Base-by-base conservation (phyloP, 1,140 invertebrate species). In the Penaeus japonicus region DNA sequence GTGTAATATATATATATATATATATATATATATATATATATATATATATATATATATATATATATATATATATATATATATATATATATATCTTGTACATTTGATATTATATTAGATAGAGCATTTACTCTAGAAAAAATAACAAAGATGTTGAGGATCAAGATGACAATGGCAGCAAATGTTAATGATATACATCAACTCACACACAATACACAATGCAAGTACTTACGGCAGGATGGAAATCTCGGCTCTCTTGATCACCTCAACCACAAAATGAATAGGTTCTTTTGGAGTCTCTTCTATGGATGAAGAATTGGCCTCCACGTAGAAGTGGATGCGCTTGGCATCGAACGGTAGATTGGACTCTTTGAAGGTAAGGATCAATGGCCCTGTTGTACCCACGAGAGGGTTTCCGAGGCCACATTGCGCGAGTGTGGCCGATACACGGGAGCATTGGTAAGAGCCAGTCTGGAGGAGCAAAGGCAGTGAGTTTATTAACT, bases 381-480 rank as follows among this genome's bases (percentile, higher is more conserved):
- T 88, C 57, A 92, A 88, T 18, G 89, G 73, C 24, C 84, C 86
- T 2, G 88, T 94, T 92, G 77, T 95, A 94, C 90, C 94, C 82
- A 95, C 95, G 91, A 98, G 96, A 0, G 98, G 98, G 93, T 99
- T 99, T 35, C 97, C 97, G 53, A 99, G 93, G 90, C 97, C 97
- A 85, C 95, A 93, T 59, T 89, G 75, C 3, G 89, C 32, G 39
- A 89, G 57, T 24, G 75, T 89, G 95, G 94, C 89, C 94, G 90
- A 91, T 96, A 89, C 57, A 59, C 84, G 81, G 30, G 57, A 77
- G 55, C 90, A 90, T 47, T 84, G 62, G 39, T 90, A 89, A 7
- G 18, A 53, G 17, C 90, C 87, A 57, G 30, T 39, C 90, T 90
- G 85, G 30, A 83, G 70, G 77, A 47, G 65, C 27, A 35, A n/a